phyloP scores from a whole-genome alignment of 2,113 vertebrate species.

The Isurus oxyrinchus region DNA sequence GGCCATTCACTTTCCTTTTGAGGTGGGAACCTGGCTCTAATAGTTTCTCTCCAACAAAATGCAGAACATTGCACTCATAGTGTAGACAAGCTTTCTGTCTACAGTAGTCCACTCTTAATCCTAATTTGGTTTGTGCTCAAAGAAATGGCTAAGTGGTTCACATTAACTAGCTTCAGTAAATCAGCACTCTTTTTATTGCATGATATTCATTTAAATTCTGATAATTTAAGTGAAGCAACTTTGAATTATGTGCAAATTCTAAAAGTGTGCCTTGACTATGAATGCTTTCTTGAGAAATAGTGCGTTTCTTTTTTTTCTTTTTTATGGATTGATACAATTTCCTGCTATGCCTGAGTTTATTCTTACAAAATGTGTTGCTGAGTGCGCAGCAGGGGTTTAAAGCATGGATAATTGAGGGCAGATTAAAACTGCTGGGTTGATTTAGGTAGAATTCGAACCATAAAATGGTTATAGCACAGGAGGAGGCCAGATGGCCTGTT shows the following conservation, averaged over 20 bases:
- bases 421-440: not conserved
- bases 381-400: not conserved
- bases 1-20: not conserved
- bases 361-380: not conserved
- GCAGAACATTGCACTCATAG: not conserved
- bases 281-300: not conserved
- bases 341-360: not conserved
- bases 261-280: not conserved
- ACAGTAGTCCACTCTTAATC: too few relatives aligned
- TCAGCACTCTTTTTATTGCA: too few relatives aligned
- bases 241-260: not conserved
- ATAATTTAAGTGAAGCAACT: not conserved
- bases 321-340: not conserved
- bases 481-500: not conserved
- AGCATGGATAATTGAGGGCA: too few relatives aligned
- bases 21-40: not conserved
- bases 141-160: too few relatives aligned
- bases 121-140: too few relatives aligned
- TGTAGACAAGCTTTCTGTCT: too few relatives aligned
- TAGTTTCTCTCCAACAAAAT: not conserved
- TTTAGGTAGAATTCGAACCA: not conserved
- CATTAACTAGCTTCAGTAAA: too few relatives aligned
- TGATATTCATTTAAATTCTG: not conserved
- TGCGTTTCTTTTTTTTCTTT: not conserved
- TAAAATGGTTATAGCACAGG: not conserved